These are phyloP conservation scores for Gavia stellata DNA, from an alignment of 2,113 vertebrate species.

Conservation along the genomic window DNA sequence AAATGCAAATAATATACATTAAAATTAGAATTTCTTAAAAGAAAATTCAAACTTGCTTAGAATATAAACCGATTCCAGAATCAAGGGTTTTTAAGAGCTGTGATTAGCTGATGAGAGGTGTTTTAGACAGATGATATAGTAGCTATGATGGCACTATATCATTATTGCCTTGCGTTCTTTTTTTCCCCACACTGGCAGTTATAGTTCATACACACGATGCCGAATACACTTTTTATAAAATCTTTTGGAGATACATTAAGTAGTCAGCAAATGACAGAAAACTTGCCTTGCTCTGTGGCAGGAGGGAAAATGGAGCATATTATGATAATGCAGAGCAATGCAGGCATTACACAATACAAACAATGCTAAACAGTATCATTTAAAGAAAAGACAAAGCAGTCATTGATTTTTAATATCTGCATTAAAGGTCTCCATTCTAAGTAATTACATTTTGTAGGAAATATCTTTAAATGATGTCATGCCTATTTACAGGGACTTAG, in stretches of 20 bases:
- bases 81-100: neutral
- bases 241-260: constrained; percentile 6
- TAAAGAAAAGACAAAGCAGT: constrained; percentile 41
- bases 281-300: neutral
- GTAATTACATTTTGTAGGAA: constrained; percentile 57
- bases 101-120: constrained; percentile 45
- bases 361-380: constrained; percentile 5
- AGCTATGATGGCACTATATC: neutral
- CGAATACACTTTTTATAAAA: neutral
- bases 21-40: constrained; percentile 39
- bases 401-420: constrained; percentile 57
- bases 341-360: constrained; percentile 11
- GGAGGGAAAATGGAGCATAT: neutral
- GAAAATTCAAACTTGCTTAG: constrained; percentile 18
- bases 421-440: constrained; percentile 34
- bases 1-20: constrained; percentile 43
- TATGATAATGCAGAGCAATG: neutral
- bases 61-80: neutral
- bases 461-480: constrained; percentile 11
- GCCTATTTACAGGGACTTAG: constrained; percentile 57
- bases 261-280: constrained; percentile 27
- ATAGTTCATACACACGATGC: neutral
- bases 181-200: neutral
- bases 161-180: neutral
- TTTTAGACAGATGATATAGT: neutral